These are phyloP conservation scores for Thinocorus orbignyianus DNA, from an alignment of 2,113 vertebrate species.

Conservation along the genomic window DNA sequence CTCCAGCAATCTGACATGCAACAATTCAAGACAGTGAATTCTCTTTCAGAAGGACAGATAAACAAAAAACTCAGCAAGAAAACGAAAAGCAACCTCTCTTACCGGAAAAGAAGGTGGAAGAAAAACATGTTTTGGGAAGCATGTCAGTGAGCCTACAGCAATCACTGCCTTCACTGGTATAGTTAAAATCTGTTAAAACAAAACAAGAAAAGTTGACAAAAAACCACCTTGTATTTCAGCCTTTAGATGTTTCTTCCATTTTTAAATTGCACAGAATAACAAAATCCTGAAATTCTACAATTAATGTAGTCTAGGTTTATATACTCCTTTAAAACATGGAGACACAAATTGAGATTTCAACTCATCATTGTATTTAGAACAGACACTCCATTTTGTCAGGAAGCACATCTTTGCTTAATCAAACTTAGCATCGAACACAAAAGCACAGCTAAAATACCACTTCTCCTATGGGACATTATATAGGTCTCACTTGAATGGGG, in stretches of 20 bases:
- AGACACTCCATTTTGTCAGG: background rate
- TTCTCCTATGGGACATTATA: background rate
- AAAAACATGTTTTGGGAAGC: conserved; percentile 86
- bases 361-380: background rate
- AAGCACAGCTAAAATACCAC: background rate
- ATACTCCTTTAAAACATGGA: background rate
- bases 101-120: conserved; percentile 93
- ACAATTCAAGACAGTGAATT: background rate
- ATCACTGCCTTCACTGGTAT: conserved; percentile 91
- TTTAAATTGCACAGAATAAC: background rate
- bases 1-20: background rate
- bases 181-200: conserved; percentile 85
- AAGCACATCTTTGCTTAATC: background rate
- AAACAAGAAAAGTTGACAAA: background rate
- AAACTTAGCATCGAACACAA: background rate
- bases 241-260: background rate
- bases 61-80: background rate
- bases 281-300: background rate
- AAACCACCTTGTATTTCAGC: background rate
- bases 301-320: background rate
- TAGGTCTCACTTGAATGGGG: background rate
- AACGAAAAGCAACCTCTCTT: conserved; percentile 55
- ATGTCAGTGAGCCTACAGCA: conserved; percentile 88
- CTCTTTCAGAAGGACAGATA: background rate
- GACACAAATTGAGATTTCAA: background rate